Base-by-base conservation (phyloP, 2,888 invertebrate species). In the Zootermopsis nevadensis region DNA sequence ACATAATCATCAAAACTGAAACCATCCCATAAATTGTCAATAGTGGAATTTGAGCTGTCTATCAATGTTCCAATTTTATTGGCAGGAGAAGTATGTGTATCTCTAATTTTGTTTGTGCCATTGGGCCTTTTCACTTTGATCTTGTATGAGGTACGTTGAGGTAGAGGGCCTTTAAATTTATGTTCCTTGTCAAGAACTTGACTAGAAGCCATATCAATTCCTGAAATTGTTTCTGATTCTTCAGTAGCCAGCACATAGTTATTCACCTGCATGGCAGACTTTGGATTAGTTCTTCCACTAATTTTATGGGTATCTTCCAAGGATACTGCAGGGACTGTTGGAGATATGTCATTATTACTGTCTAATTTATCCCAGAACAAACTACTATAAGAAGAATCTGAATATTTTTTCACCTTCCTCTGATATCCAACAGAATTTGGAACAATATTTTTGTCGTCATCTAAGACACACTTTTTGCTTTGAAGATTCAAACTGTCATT, bases 1-100 rank as follows among this genome's bases (percentile, higher is more conserved):
- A 74, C 38, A 35, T 33, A 80, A 15, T 85, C 85, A 27, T 85
- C 85, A 30, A 81, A 8, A 30, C 83, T 84, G 31, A 83, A 79
- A 55, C 81, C 83, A 67, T 85, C 85, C 84, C 84, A 85, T 31
- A 74, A 33, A 76, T 80, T 83, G 31, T 83, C 84, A 53, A 84
- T 69, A 27, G 79, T 81, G 48, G 84, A 81, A 30, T 83, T 85
- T 22, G 69, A 77, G n/a, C 48, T 79, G 60, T 60, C 74, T 80
- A 12, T n/a, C 60, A 60, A 27, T 27, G 12, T 7, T 60, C 12
- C 8, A 6, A 35, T 24, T 81, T 60, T 77, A 69, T 35, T 60
- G 48, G 55, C 31, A 22, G 79, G 55, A 22, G 76, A 79, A 42
- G 83, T 80, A 22, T 77, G 82, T 42, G 82, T 83, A 66, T 83